Evolutionary conservation across 2,113 vertebrate genomes (phyloP).

Genomic region (Columba janthina): DNA sequence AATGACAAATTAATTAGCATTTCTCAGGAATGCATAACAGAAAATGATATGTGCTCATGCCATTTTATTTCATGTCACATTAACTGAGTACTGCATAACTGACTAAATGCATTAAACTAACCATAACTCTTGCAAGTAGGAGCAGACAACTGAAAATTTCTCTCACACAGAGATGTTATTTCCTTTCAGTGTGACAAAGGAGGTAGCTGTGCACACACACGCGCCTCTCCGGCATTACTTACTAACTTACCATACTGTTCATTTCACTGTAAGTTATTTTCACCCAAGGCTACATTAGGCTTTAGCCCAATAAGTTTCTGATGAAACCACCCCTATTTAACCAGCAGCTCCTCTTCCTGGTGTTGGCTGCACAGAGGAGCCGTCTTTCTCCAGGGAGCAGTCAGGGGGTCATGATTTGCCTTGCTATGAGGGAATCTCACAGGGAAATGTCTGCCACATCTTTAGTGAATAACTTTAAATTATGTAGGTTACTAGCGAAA

Average conservation of each 20-base stretch:
- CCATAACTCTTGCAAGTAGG: background rate
- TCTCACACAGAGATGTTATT: conserved; percentile 38
- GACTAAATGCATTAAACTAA: conserved; percentile 60
- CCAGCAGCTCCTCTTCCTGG: background rate
- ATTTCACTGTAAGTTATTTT: background rate
- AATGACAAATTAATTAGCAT: conserved; percentile 73
- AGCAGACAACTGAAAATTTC: conserved; percentile 21
- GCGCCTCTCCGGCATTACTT: rapidly evolving
- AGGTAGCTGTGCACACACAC: background rate
- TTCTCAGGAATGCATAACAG: conserved; percentile 52
- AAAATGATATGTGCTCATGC: conserved; percentile 28
- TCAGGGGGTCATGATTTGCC: rapidly evolving
- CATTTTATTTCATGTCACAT: conserved; percentile 67
- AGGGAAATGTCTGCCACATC: background rate
- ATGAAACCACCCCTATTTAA: rapidly evolving
- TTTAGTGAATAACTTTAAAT: background rate
- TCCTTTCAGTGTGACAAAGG: background rate
- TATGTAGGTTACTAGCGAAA: background rate
- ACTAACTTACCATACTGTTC: rapidly evolving
- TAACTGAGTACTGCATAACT: conserved; percentile 48
- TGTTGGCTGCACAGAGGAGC: rapidly evolving
- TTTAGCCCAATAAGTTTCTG: background rate
- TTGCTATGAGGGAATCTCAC: background rate
- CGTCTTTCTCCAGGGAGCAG: background rate
- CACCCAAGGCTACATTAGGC: background rate